A percentile compares a stretch with the other conserved stretches of the same genome.
Conservation (phyloP, 2,888 invertebrate genomes). For the Drosophila rellima region DNA sequence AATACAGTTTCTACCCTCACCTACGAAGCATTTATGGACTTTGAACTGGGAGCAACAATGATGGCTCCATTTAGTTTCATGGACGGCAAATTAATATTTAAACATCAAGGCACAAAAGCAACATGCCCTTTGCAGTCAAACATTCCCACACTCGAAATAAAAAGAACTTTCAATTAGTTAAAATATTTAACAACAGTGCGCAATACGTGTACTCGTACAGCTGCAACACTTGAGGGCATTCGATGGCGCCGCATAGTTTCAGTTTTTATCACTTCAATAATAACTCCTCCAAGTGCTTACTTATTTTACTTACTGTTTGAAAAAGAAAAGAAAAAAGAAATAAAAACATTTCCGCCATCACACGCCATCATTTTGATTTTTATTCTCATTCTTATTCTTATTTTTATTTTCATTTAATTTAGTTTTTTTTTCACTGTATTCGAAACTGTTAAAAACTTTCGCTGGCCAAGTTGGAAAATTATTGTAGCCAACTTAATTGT, state of each 20-base stretch:
- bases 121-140: not conserved
- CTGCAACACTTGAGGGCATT: conserved; percentile 11
- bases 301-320: conserved; percentile 40
- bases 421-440: conserved; percentile 9
- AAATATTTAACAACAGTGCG: conserved; percentile 29
- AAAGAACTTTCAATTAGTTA: conserved; percentile 15
- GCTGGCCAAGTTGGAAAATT: conserved; percentile 60
- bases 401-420: conserved; percentile 19
- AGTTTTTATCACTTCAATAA: conserved; percentile 15
- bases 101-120: not conserved
- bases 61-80: not conserved
- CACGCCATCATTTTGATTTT: conserved; percentile 35
- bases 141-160: conserved; percentile 4
- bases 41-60: not conserved
- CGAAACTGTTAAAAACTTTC: conserved; percentile 46
- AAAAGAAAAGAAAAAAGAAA: conserved; percentile 1
- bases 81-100: not conserved
- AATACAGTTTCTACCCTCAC: too few species aligned
- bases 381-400: conserved; percentile 19
- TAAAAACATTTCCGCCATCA: conserved; percentile 28
- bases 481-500: conserved; percentile 79
- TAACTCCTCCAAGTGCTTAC: conserved; percentile 23
- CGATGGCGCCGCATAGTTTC: conserved; percentile 16
- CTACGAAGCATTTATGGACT: not conserved
- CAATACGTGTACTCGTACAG: not conserved